These are phyloP conservation scores for Papilio dardanus DNA, from an alignment of 1,140 invertebrate genomes.

Conservation along the genomic window DNA sequence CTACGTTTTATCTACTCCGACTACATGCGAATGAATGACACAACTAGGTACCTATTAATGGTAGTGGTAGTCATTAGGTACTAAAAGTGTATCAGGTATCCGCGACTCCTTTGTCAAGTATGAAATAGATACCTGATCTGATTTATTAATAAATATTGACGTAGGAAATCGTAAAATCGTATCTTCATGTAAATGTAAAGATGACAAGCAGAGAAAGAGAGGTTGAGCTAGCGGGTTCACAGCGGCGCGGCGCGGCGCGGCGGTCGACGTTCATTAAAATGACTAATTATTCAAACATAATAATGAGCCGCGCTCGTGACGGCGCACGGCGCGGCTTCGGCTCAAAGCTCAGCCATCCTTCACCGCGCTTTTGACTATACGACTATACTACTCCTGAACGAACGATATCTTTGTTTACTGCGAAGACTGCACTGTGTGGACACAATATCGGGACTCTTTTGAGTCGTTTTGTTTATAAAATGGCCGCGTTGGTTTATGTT, in stretches of 20 bases:
- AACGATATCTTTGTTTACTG: neutral
- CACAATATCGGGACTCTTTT: too few species aligned
- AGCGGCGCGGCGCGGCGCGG: neutral
- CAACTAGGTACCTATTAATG: too few species aligned
- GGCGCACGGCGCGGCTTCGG: conserved; percentile 1
- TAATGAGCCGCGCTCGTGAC: conserved; percentile 52
- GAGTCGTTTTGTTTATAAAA: too few species aligned
- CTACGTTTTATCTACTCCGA: neutral
- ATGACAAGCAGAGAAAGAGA: too few species aligned
- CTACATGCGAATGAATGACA: neutral
- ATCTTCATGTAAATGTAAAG: too few species aligned
- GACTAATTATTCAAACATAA: conserved; percentile 61
- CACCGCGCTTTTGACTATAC: neutral
- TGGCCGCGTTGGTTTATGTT: too few species aligned
- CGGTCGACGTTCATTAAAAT: conserved; percentile 46
- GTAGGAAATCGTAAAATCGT: too few species aligned
- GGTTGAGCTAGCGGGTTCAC: neutral
- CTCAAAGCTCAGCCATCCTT: conserved; percentile 6
- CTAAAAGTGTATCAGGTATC: too few species aligned
- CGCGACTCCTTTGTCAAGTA: too few species aligned
- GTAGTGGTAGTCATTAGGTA: too few species aligned
- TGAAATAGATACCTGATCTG: too few species aligned
- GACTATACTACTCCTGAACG: neutral
- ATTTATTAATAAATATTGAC: too few species aligned
- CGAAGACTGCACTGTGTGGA: neutral